A percentile compares a stretch with the other conserved stretches of the same genome.
phyloP scores from a whole-genome alignment of 2,797 vertebrate genomes.

The Acipenser oxyrinchus region DNA sequence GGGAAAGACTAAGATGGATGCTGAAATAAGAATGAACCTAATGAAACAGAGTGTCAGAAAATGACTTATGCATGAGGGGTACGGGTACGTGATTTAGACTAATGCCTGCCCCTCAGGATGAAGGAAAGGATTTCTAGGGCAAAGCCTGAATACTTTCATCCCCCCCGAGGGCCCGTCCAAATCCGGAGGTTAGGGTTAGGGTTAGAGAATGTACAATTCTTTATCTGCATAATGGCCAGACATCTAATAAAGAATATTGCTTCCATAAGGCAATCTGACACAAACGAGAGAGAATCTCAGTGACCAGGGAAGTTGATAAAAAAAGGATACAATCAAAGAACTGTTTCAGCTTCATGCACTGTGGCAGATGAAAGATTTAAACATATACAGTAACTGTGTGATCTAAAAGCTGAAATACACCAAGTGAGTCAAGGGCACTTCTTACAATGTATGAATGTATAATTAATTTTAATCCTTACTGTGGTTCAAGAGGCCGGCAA shows the following conservation, averaged over 20 bases:
- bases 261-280: neutral
- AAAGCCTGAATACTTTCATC: constrained; percentile 1
- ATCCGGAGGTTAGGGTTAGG: neutral
- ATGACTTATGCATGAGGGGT: neutral
- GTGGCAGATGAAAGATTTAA: no score
- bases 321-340: neutral
- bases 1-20: neutral
- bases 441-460: no score
- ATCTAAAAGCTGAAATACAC: no score
- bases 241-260: neutral
- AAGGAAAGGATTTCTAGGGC: neutral
- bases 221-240: neutral
- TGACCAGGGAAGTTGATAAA: neutral
- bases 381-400: no score
- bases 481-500: no score
- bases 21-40: neutral
- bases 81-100: neutral
- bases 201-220: neutral
- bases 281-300: neutral
- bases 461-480: no score
- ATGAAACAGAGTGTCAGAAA: neutral
- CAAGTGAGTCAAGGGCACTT: no score
- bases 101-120: neutral
- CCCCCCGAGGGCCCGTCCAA: neutral
- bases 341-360: no score